Percentiles rank a stretch among this genome's conserved stretches.
Conservation (phyloP, 1,140 invertebrate genomes). For the Ceratitis capitata region DNA sequence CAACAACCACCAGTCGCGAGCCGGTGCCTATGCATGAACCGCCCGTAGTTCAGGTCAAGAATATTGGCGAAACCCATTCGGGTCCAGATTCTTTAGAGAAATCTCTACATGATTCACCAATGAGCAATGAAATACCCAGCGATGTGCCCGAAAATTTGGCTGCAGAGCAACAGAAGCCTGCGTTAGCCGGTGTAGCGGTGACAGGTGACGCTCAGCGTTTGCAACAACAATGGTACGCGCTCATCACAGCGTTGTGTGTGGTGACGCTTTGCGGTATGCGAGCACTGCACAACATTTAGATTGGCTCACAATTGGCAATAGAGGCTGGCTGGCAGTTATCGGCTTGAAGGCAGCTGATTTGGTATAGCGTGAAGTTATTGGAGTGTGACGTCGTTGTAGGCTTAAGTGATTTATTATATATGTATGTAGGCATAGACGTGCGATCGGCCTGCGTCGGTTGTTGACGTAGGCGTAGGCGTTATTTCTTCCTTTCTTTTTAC, state of each 20-base stretch:
- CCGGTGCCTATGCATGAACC: conserved; percentile 63
- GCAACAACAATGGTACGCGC: conserved; percentile 7
- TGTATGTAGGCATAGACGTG: background rate
- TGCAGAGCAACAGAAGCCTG: conserved; percentile 46
- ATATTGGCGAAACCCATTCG: conserved; percentile 54
- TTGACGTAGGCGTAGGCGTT: no score
- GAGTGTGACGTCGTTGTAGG: background rate
- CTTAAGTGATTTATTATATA: conserved; percentile 23
- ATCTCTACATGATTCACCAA: conserved; percentile 54
- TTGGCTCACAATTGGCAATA: background rate
- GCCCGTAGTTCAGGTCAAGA: conserved; percentile 57
- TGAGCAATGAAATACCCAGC: conserved; percentile 52
- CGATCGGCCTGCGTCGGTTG: background rate
- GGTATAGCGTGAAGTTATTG: background rate
- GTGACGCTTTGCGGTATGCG: background rate
- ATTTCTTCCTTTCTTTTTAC: background rate
- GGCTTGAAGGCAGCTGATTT: background rate
- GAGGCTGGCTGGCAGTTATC: background rate
- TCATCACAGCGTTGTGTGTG: background rate
- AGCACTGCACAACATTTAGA: background rate
- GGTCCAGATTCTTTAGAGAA: conserved; percentile 59
- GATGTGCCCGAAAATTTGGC: conserved; percentile 61
- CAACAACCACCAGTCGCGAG: conserved; percentile 66
- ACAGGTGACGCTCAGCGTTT: background rate
- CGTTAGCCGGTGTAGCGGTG: conserved; percentile 54